phyloP scores from a whole-genome alignment of 2,797 vertebrate genomes.

The Sarcophilus harrisii region DNA sequence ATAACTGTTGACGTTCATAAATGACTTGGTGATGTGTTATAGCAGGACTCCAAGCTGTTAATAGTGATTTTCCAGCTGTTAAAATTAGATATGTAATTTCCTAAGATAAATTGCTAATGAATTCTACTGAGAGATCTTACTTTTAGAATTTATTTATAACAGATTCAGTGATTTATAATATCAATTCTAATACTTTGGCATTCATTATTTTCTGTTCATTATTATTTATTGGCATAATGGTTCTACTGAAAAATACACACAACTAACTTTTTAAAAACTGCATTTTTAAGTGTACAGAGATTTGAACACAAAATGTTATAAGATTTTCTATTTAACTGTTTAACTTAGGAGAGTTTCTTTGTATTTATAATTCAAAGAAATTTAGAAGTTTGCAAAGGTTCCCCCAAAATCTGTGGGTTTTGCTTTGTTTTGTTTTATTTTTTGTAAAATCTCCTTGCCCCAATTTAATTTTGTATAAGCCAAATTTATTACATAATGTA shows the following conservation, averaged over 20 bases:
- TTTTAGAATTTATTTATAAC: constrained; percentile 20
- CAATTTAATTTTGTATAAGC: neutral
- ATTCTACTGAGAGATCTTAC: constrained; percentile 47
- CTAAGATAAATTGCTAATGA: constrained; percentile 26
- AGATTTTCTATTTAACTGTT: fast-evolving
- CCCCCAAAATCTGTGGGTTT: neutral
- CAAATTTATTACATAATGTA: neutral
- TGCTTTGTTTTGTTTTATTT: neutral
- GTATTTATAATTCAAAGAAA: neutral
- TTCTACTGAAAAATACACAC: fast-evolving
- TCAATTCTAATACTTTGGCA: neutral
- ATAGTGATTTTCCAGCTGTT: constrained; percentile 48
- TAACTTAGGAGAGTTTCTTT: neutral
- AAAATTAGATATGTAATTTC: constrained; percentile 61
- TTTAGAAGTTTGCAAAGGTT: fast-evolving
- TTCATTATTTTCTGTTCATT: neutral
- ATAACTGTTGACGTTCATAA: constrained; percentile 69
- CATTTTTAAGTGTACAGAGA: neutral
- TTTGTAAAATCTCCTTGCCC: neutral
- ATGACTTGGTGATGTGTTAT: constrained; percentile 36
- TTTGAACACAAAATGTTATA: neutral
- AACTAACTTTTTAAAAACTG: neutral
- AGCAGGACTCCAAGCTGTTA: constrained; percentile 39
- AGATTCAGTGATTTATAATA: constrained; percentile 2
- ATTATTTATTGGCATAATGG: neutral